phyloP scores from a whole-genome alignment of 2,888 invertebrate genomes.

The Andricus quercusramuli region DNA sequence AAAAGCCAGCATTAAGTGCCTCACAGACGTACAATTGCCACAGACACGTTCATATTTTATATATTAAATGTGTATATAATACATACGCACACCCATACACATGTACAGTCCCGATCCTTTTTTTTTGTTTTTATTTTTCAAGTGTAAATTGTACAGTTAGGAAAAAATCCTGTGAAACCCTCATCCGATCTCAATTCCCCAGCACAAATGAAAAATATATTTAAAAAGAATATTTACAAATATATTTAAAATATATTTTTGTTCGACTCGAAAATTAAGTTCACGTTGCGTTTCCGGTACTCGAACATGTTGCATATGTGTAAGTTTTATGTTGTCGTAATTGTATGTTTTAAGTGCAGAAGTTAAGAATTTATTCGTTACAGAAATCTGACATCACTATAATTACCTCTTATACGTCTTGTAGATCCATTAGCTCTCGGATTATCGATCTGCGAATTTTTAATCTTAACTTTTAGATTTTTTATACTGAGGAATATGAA shows the following conservation, averaged over 20 bases:
- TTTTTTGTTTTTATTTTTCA: neutral
- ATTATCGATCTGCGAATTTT: slow-evolving; percentile 20
- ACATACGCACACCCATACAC: neutral
- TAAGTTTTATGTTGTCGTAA: neutral
- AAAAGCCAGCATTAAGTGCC: slow-evolving; percentile 14
- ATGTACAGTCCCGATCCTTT: neutral
- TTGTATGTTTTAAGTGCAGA: neutral
- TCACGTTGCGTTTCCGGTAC: slow-evolving; percentile 12
- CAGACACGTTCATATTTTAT: neutral
- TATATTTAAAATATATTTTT: slow-evolving; percentile 8
- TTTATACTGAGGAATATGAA: neutral
- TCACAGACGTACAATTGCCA: slow-evolving; percentile 13
- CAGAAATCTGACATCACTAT: slow-evolving; percentile 18
- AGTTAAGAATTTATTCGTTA: slow-evolving; percentile 14
- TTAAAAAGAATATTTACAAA: neutral
- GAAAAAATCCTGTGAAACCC: neutral
- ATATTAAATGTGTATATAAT: slow-evolving; percentile 16
- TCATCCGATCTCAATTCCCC: neutral
- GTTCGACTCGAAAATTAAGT: slow-evolving; percentile 19
- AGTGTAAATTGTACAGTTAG: slow-evolving; percentile 4
- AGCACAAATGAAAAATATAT: slow-evolving; percentile 2
- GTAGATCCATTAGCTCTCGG: slow-evolving; percentile 29
- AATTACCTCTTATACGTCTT: slow-evolving; percentile 24
- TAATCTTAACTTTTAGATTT: neutral
- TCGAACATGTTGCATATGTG: slow-evolving; percentile 15